Percentiles rank a stretch among this genome's conserved stretches.
phyloP scores from a whole-genome alignment of 2,113 vertebrate genomes.

The Sander vitreus region DNA sequence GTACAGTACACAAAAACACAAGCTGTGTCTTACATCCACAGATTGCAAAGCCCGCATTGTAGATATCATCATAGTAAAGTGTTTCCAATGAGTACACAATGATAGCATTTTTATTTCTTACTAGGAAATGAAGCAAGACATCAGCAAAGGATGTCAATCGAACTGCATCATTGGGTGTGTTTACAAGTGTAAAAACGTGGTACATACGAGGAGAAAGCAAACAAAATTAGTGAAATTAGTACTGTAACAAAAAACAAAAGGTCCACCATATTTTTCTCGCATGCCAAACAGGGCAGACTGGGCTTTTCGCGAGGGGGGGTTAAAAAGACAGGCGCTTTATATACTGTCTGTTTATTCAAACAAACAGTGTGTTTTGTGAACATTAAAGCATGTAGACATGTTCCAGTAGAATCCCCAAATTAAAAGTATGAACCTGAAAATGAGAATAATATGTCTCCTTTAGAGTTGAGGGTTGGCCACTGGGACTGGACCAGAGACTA shows the following conservation, averaged over 20 bases:
- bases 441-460: too few species aligned
- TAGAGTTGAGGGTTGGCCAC: background rate
- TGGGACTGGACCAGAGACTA: slow-evolving; percentile 15
- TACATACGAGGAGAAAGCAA: background rate
- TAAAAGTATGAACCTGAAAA: too few species aligned
- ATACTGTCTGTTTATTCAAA: too few species aligned
- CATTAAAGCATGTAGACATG: too few species aligned
- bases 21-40: background rate
- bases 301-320: too few species aligned
- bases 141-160: background rate
- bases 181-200: background rate
- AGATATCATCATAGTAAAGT: background rate
- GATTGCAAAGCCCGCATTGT: background rate
- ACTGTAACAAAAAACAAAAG: background rate
- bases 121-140: background rate
- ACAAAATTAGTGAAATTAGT: too few species aligned
- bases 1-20: background rate
- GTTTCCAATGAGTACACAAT: background rate
- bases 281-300: too few species aligned
- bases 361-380: too few species aligned
- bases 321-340: too few species aligned
- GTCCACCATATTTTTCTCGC: background rate
- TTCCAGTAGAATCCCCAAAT: too few species aligned
- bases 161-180: background rate
- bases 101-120: background rate